A percentile compares a stretch with the other conserved stretches of the same genome.
Conservation (phyloP, 2,113 vertebrate genomes). For the Salminus brasiliensis region DNA sequence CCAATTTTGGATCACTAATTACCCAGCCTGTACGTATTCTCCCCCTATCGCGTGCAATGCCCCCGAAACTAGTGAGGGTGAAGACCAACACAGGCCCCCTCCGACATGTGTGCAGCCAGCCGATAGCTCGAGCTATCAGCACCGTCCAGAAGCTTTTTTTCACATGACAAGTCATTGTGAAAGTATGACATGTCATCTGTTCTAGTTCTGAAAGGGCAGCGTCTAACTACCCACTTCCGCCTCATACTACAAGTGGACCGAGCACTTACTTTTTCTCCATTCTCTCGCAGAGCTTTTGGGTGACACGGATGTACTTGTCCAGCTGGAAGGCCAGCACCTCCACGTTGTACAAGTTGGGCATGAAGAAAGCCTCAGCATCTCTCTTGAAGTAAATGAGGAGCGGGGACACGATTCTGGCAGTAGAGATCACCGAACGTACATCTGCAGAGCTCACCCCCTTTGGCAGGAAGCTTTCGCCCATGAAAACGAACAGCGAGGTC, state of each 20-base stretch:
- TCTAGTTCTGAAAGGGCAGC: no score
- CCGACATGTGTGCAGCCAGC: no score
- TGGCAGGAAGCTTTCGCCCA: constrained; percentile 52
- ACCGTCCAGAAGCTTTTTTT: no score
- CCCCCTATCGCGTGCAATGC: no score
- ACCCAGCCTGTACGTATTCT: no score
- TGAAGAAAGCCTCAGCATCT: constrained; percentile 61
- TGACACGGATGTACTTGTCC: constrained; percentile 65
- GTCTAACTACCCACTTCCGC: no score
- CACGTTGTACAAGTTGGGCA: constrained; percentile 60
- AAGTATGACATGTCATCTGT: no score
- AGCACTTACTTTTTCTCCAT: constrained; percentile 39
- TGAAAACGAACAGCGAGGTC: constrained; percentile 70
- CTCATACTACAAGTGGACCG: background rate
- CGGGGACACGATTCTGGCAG: constrained; percentile 55
- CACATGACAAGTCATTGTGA: no score
- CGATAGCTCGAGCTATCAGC: no score
- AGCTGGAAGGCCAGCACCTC: constrained; percentile 66
- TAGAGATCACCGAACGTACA: constrained; percentile 54
- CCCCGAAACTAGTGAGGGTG: no score
- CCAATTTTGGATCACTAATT: no score
- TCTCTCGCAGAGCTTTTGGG: constrained; percentile 56
- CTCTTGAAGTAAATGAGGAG: constrained; percentile 69
- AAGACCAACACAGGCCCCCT: no score
- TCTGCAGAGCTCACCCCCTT: constrained; percentile 17